Evolutionary conservation across 30 jellyfish, hydroid and myxozoan species (phyloP), one percentile per base, ranked within the genome.

Genomic region (Nemopilema nomurai): DNA sequence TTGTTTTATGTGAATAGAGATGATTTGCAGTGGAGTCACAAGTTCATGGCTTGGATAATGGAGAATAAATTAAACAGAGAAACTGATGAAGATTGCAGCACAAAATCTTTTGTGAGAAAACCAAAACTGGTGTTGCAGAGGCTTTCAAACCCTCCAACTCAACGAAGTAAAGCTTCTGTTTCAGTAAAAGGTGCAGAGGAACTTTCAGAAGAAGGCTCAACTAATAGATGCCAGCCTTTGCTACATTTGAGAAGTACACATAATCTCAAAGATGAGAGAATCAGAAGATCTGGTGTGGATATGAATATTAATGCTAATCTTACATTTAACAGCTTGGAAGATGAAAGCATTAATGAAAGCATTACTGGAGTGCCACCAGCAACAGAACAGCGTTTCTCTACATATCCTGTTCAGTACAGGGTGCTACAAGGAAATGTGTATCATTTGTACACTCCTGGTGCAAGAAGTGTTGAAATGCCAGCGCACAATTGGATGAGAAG

Each of bases 1-100:
- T 31, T 85, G 67, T 85, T 69, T 30, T 85, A 85, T 51, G 79
- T 85, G 26, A 62, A 74, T 25, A 53, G 41, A 75, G 83, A 63
- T 32, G 72, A 67, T 85, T 67, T 85, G 27, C 78, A 18, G 25
- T 85, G 93, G 93, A 69, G 67, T 75, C 62, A 51, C 22, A 67
- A 51, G 21, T 52, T 77, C 52, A 30, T 76, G 19, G 29, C 74
- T 65, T 85, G 93, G 93, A 66, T 70, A 6, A 41, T 41, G 57
- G 57, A 41, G 57, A 41, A 13, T 41, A 41, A 26, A 13, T 41
- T 41, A 13, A 41, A 41, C 13, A 41, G 13, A 13, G 9, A 3
- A 41, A 13, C 57, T 41, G 57, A 41, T 13, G 13, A 41, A 41
- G 57, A 3, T 13, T 13, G 13, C 6, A 41, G 57, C 13, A 41